phyloP scores from a whole-genome alignment of 2,797 vertebrate genomes.

The Rhodeus uyekii region DNA sequence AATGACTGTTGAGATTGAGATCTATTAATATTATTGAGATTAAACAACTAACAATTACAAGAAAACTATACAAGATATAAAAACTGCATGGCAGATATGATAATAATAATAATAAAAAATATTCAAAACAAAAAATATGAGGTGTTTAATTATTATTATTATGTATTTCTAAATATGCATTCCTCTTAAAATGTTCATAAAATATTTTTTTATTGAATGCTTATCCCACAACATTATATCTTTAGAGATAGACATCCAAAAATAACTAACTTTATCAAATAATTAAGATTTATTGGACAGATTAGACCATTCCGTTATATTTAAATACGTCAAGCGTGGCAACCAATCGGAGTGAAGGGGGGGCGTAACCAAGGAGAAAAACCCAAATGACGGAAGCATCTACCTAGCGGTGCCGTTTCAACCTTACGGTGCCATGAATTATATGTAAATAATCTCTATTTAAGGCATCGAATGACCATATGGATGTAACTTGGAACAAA shows the following conservation, averaged over 20 bases:
- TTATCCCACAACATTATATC: not conserved
- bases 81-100: not conserved
- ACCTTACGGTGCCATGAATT: slow-evolving; percentile 39
- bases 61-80: not conserved
- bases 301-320: slow-evolving; percentile 37
- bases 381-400: slow-evolving; percentile 56
- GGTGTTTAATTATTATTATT: not conserved
- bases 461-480: slow-evolving; percentile 40
- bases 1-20: not conserved
- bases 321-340: slow-evolving; percentile 40
- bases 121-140: not conserved
- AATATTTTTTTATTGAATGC: not conserved
- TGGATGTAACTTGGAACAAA: slow-evolving; percentile 60
- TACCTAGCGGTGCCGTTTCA: slow-evolving; percentile 67
- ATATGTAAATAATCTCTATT: not conserved
- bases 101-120: not conserved
- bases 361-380: slow-evolving; percentile 62
- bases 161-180: too few species aligned
- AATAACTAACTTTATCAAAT: not conserved
- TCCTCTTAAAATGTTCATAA: too few species aligned
- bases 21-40: not conserved
- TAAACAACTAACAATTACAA: not conserved
- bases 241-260: not conserved
- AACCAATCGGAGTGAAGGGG: slow-evolving; percentile 57
- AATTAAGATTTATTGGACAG: not conserved